Evolutionary conservation across 2,113 vertebrate genomes (phyloP).

Genomic region (Telmatochromis sp.): DNA sequence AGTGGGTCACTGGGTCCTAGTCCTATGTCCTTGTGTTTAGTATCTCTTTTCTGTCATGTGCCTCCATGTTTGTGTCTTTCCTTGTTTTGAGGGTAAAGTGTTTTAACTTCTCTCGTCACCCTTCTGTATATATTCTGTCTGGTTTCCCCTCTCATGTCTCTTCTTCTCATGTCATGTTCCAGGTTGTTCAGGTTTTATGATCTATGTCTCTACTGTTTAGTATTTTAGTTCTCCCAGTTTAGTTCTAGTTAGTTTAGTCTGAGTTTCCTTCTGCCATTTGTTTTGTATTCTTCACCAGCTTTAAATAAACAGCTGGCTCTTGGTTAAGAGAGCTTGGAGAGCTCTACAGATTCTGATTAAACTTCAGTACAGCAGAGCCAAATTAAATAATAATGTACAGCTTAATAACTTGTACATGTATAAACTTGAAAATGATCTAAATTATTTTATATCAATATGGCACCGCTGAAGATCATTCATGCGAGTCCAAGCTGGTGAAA

Average conservation of each 20-base stretch:
- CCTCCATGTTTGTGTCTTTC: too few relatives aligned
- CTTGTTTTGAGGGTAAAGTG: rapidly evolving
- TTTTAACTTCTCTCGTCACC: too few relatives aligned
- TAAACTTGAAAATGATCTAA: not conserved
- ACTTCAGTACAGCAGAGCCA: not conserved
- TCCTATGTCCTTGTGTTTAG: too few relatives aligned
- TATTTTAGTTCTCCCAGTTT: too few relatives aligned
- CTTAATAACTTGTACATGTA: not conserved
- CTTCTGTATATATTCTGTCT: too few relatives aligned
- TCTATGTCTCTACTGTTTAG: too few relatives aligned
- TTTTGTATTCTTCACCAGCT: not conserved
- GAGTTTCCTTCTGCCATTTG: rapidly evolving
- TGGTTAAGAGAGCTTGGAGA: not conserved
- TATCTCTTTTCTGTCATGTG: too few relatives aligned
- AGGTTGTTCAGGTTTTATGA: too few relatives aligned
- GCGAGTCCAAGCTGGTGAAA: not conserved
- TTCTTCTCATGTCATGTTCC: too few relatives aligned
- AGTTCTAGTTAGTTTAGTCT: not conserved
- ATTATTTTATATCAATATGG: not conserved
- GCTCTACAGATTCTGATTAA: not conserved
- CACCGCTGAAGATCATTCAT: not conserved
- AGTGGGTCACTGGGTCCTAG: not conserved
- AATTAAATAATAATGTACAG: not conserved
- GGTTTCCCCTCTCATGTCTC: too few relatives aligned
- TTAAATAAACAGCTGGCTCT: not conserved